Conservation (phyloP, 2,797 vertebrate genomes). For the Sternarchorhynchus goeldii region DNA sequence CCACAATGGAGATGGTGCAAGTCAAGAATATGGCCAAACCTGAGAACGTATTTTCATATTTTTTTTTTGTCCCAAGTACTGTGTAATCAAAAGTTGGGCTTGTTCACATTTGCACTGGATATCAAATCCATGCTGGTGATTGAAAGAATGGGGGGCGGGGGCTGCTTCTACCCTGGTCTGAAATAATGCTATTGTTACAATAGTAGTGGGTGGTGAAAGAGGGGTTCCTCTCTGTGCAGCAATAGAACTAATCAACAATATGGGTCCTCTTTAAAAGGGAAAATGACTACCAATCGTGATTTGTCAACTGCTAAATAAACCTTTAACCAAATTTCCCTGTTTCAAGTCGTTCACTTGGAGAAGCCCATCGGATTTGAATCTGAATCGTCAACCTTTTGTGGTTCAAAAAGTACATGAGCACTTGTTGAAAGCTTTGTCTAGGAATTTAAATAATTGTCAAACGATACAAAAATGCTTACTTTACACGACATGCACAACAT, state of each 20-base stretch:
- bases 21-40: conserved; percentile 37
- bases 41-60: background rate
- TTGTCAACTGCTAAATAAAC: conserved; percentile 62
- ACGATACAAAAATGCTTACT: conserved; percentile 45
- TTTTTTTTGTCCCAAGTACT: background rate
- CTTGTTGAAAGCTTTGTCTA: background rate
- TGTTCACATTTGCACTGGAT: background rate
- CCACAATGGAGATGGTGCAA: conserved; percentile 16
- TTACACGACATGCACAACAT: background rate
- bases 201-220: too few relatives aligned
- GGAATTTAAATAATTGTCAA: background rate
- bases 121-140: background rate
- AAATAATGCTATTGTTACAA: too few relatives aligned
- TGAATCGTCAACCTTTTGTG: conserved; percentile 31
- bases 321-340: conserved; percentile 30
- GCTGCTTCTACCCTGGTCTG: too few relatives aligned
- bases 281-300: conserved; percentile 21
- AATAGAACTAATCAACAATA: too few relatives aligned
- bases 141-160: too few relatives aligned
- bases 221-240: too few relatives aligned
- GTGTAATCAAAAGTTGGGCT: conserved; percentile 24
- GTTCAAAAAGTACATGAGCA: background rate
- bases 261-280: too few relatives aligned
- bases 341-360: background rate
- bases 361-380: background rate